Conservation (phyloP, 2,113 vertebrate species). For the Anser brachyrhynchus region DNA sequence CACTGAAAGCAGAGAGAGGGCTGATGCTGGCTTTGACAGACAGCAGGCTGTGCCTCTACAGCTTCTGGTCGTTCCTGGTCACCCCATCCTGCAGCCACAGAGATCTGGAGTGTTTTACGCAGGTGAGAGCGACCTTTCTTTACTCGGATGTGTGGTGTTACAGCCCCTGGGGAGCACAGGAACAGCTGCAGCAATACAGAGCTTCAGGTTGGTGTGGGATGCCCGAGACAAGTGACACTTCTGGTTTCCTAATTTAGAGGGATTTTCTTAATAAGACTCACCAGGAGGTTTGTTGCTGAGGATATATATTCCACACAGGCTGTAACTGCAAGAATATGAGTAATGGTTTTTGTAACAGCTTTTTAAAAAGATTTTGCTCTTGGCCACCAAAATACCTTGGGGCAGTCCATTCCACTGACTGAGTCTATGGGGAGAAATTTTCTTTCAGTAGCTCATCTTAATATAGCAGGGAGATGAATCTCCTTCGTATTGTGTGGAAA, state of each 20-base stretch:
- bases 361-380: background rate
- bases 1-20: background rate
- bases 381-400: background rate
- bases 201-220: background rate
- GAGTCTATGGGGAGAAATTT: background rate
- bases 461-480: background rate
- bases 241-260: background rate
- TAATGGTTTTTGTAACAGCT: background rate
- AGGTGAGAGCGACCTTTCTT: background rate
- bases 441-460: background rate
- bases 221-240: background rate
- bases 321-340: background rate
- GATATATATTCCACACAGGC: background rate
- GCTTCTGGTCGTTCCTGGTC: background rate
- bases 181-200: background rate
- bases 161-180: background rate
- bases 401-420: background rate
- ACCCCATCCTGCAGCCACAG: background rate
- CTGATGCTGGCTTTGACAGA: background rate
- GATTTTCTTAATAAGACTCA: background rate
- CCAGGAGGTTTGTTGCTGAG: background rate
- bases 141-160: fast-evolving
- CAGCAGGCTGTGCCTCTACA: background rate
- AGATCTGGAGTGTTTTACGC: background rate
- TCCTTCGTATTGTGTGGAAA: background rate